Conservation (phyloP, 2,888 invertebrate species). For the Scaptomyza caliginosa region DNA sequence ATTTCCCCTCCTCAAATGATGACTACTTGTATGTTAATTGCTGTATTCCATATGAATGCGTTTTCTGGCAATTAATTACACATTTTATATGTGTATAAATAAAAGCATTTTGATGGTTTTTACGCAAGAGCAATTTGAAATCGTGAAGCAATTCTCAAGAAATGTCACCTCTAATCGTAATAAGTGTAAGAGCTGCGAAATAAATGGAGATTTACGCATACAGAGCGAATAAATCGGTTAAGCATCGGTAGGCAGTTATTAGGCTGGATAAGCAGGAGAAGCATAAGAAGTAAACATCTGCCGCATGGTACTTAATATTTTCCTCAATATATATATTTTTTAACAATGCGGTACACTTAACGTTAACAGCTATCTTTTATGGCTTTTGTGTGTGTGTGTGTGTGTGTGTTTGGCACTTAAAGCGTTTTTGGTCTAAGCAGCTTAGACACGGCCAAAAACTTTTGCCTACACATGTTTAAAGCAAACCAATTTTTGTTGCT, state of each 20-base stretch:
- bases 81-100: background rate
- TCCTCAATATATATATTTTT: conserved; percentile 19
- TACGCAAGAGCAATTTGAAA: conserved; percentile 8
- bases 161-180: conserved; percentile 58
- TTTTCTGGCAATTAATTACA: background rate
- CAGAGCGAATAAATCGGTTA: conserved; percentile 42
- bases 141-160: background rate
- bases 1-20: background rate
- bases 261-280: background rate
- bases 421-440: conserved; percentile 61
- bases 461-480: conserved; percentile 30
- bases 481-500: conserved; percentile 17
- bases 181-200: conserved; percentile 35
- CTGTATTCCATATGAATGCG: background rate
- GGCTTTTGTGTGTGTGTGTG: conserved; percentile 15
- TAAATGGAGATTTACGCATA: conserved; percentile 47
- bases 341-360: conserved; percentile 51
- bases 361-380: conserved; percentile 58
- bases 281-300: conserved; percentile 37
- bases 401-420: conserved; percentile 33
- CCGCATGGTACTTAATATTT: conserved; percentile 47
- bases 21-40: background rate
- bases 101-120: background rate
- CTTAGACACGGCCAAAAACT: conserved; percentile 47
- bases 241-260: conserved; percentile 42